Conservation (phyloP, 2,113 vertebrate genomes). For the Pipra filicauda region DNA sequence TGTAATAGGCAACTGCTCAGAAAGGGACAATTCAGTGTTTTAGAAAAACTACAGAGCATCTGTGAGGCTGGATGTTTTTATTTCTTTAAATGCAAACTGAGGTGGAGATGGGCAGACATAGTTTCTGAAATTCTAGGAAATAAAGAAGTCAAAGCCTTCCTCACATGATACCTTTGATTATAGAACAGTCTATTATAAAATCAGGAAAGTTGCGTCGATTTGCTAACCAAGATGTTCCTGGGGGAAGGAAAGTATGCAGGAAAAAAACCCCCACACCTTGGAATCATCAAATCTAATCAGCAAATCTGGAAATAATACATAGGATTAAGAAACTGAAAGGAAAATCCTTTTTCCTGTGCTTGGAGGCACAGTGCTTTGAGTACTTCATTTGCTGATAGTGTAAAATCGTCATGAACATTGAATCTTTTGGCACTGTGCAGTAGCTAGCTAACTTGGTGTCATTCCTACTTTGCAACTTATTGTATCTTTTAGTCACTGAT, state of each 20-base stretch:
- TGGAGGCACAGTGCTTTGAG: neutral
- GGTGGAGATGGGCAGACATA: neutral
- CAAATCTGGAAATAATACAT: neutral
- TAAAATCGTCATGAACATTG: neutral
- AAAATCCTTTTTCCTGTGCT: neutral
- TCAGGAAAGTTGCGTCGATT: neutral
- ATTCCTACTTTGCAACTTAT: neutral
- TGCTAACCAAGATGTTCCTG: neutral
- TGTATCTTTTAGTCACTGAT: neutral
- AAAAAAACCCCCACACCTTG: neutral
- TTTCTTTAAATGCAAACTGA: neutral
- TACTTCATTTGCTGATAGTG: neutral
- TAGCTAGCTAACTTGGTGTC: neutral
- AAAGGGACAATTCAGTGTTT: neutral
- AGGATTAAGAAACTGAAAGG: neutral
- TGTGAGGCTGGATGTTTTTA: neutral
- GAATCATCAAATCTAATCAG: neutral
- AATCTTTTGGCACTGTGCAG: neutral
- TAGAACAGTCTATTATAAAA: neutral
- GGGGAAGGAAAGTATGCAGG: neutral
- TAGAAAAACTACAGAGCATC: neutral
- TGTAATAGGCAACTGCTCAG: neutral
- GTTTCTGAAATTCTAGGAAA: neutral
- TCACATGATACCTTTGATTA: neutral
- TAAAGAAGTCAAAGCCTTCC: neutral